Conservation (phyloP, 2,888 invertebrate genomes). For the Druceiella hillmani region DNA sequence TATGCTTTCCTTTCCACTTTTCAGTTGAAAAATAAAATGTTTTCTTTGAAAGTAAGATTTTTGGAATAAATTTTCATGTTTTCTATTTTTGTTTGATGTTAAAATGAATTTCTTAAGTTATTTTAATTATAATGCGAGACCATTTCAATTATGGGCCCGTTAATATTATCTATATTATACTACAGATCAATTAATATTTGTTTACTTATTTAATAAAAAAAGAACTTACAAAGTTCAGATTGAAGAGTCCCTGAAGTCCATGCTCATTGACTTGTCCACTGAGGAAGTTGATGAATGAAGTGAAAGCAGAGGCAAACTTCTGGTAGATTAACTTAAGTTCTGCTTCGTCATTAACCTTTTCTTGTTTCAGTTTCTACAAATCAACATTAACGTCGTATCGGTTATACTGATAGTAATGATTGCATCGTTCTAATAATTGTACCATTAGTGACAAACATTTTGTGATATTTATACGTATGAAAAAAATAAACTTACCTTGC, state of each 20-base stretch:
- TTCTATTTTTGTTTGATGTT: no score
- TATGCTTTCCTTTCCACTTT: no score
- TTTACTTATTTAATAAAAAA: no score
- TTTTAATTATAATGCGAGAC: no score
- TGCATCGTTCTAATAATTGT: neutral
- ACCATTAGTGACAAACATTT: neutral
- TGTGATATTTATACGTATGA: slow-evolving; percentile 4
- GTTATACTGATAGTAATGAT: neutral
- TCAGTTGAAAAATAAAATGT: no score
- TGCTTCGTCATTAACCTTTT: slow-evolving; percentile 57
- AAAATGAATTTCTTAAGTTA: no score
- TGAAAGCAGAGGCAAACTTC: slow-evolving; percentile 51
- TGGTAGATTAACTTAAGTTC: slow-evolving; percentile 58
- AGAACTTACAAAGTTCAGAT: slow-evolving; percentile 32
- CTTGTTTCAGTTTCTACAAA: slow-evolving; percentile 51
- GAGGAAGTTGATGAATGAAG: slow-evolving; percentile 46
- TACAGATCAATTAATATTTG: no score
- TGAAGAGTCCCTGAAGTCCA: slow-evolving; percentile 29
- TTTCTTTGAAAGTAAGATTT: no score
- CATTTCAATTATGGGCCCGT: no score
- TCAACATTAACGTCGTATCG: neutral
- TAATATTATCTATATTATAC: no score
- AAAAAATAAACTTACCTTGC: slow-evolving; percentile 44
- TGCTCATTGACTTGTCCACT: slow-evolving; percentile 35
- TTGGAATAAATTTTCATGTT: no score